phyloP scores from a whole-genome alignment of 2,888 invertebrate genomes.

The Drosophila paracracens region DNA sequence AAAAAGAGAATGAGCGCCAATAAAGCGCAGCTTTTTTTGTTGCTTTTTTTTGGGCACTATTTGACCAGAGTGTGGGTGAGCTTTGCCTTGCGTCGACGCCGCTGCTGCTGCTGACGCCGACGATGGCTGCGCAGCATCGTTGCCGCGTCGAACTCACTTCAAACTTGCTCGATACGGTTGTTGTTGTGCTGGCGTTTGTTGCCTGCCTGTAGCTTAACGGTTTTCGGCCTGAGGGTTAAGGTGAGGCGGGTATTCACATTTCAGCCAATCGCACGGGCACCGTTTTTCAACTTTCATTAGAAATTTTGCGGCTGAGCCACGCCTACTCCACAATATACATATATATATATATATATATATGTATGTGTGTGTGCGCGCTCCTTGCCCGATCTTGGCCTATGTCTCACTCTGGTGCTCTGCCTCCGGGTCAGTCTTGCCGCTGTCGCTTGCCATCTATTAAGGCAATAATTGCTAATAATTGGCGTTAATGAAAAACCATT shows the following conservation, averaged over 20 bases:
- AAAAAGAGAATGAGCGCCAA: constrained; percentile 22
- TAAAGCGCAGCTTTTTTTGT: constrained; percentile 15
- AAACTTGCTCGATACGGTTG: constrained; percentile 57
- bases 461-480: constrained; percentile 66
- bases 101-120: constrained; percentile 16
- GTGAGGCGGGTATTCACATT: constrained; percentile 19
- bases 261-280: constrained; percentile 66
- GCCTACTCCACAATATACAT: constrained; percentile 30
- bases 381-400: constrained; percentile 29
- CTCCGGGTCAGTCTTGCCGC: constrained; percentile 28
- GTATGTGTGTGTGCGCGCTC: constrained; percentile 24
- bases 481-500: constrained; percentile 64
- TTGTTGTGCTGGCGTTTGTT: constrained; percentile 8
- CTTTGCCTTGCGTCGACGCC: constrained; percentile 4
- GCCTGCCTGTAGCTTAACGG: constrained; percentile 10
- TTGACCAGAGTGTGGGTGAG: constrained; percentile 42
- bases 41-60: constrained; percentile 35
- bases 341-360: not conserved
- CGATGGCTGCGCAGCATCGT: constrained; percentile 52
- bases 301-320: constrained; percentile 61
- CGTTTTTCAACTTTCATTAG: constrained; percentile 76
- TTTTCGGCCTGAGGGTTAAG: constrained; percentile 5
- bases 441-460: constrained; percentile 53
- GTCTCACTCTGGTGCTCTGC: constrained; percentile 14
- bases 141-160: constrained; percentile 56